Conservation (phyloP, 2,888 invertebrate species). For the Agriopis marginaria region DNA sequence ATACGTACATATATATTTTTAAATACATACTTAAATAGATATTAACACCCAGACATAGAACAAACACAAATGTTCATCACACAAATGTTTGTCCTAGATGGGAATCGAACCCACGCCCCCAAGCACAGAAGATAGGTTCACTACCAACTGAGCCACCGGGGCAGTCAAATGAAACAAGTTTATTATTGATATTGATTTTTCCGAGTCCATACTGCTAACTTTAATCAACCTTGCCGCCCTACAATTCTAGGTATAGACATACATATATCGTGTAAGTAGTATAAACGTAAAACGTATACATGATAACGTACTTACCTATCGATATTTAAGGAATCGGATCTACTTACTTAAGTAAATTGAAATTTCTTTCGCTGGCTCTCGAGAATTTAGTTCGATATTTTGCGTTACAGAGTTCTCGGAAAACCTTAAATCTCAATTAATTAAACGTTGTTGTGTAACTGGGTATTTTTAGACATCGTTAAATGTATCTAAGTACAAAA, state of each 20-base stretch:
- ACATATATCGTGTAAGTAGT: neutral
- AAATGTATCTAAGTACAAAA: too few relatives aligned
- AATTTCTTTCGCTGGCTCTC: conserved; percentile 5
- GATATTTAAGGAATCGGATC: conserved; percentile 15
- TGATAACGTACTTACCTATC: neutral
- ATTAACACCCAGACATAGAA: too few relatives aligned
- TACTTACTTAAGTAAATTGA: conserved; percentile 17
- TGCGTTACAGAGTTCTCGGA: neutral
- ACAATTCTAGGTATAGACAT: neutral
- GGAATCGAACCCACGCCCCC: too few relatives aligned
- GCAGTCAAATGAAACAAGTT: too few relatives aligned
- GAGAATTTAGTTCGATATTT: conserved; percentile 1
- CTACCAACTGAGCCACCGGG: too few relatives aligned
- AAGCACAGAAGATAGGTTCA: too few relatives aligned
- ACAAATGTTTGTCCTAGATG: too few relatives aligned
- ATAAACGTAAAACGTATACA: conserved; percentile 5
- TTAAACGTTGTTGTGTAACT: neutral
- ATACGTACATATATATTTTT: too few relatives aligned
- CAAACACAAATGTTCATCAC: too few relatives aligned
- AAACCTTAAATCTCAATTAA: conserved; percentile 7
- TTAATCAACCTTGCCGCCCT: neutral
- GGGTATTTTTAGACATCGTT: neutral
- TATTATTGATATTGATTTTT: too few relatives aligned
- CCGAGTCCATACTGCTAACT: neutral
- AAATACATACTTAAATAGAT: too few relatives aligned